A percentile compares a stretch with the other conserved stretches of the same genome.
Evolutionary conservation across 2,888 invertebrate genomes (phyloP).

Genomic region (Anthoptus insignis): DNA sequence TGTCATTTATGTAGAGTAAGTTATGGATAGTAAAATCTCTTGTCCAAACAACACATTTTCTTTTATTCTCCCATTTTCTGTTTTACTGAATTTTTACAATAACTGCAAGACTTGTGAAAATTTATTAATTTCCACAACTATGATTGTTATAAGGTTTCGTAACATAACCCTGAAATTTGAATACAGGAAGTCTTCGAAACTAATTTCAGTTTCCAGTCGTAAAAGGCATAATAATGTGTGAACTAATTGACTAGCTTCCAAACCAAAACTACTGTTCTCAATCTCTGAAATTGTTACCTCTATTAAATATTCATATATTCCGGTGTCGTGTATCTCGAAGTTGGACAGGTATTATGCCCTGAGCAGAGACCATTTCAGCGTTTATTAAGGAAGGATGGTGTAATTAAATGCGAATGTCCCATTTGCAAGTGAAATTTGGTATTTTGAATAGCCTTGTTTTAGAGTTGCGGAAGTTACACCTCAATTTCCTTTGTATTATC

Average conservation of each 20-base stretch:
- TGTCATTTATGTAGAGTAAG: no score
- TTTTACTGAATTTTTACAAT: no score
- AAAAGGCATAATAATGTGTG: neutral
- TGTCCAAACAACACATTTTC: no score
- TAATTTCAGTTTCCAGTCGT: neutral
- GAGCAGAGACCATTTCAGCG: conserved; percentile 45
- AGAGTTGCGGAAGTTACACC: conserved; percentile 51
- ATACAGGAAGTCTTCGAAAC: neutral
- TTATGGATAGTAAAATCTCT: no score
- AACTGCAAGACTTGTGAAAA: no score
- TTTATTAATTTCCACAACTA: no score
- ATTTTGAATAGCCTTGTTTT: conserved; percentile 47
- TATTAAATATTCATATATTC: conserved; percentile 36
- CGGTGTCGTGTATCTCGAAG: conserved; percentile 39
- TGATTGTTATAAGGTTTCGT: no score
- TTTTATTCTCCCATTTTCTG: no score
- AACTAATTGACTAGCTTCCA: neutral
- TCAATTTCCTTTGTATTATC: conserved; percentile 53
- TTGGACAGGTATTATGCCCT: conserved; percentile 44
- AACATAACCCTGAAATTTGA: neutral
- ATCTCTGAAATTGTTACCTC: conserved; percentile 9
- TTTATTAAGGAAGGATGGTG: conserved; percentile 48
- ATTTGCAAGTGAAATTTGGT: conserved; percentile 55
- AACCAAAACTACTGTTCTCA: conserved; percentile 13
- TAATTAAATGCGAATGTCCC: conserved; percentile 52